Evolutionary conservation across 2,888 invertebrate species (phyloP), one percentile per base, ranked within the genome.

Genomic region (Elegia similella): DNA sequence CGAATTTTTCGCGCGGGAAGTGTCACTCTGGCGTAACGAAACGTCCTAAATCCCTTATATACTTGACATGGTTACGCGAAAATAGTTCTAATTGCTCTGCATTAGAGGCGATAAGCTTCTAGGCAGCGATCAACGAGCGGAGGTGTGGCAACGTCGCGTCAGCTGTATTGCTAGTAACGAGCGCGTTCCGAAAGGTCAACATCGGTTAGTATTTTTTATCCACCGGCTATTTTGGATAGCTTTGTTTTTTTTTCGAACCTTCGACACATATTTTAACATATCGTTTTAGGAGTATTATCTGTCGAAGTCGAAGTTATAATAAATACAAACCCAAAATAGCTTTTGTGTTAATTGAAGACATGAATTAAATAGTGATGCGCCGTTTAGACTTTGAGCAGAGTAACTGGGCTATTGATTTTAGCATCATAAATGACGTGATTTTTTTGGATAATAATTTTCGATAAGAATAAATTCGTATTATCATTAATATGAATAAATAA

Each of bases 1-100:
- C 88, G 84, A 89, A 92, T 88, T 91, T 90, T 91, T 91, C 91
- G 91, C 90, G 91, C 89, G 89, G 86, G 84, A 90, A 87, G 84
- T 79, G 76, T 75, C 77, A 73, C 75, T 76, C 74, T 76, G 75
- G 72, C 77, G 78, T 78, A 74, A 67, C 70, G 74, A 70, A 90
- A 89, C 79, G 86, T 79, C 84, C 74, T 83, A 92, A 84, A 75
- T 82, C 76, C 83, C 72, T 86, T 89, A 89, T 88, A 78, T 88
- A 90, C 85, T 80, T 73, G 64, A 61, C 59, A 52, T 59, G 72
- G 80, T 63, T 74, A 72, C 58, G 74, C 80, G 69, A 86, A 70
- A 78, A 60, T 82, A 52, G 69, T 60, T 72, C 67, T 69, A 80
- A 81, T 58, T 12, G 1, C 63, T 10, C 56, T 7, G 78, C 43